Evolutionary conservation across 2,113 vertebrate genomes (phyloP), one percentile per base, ranked within the genome.

Genomic region (Himantopus leucocephalus): DNA sequence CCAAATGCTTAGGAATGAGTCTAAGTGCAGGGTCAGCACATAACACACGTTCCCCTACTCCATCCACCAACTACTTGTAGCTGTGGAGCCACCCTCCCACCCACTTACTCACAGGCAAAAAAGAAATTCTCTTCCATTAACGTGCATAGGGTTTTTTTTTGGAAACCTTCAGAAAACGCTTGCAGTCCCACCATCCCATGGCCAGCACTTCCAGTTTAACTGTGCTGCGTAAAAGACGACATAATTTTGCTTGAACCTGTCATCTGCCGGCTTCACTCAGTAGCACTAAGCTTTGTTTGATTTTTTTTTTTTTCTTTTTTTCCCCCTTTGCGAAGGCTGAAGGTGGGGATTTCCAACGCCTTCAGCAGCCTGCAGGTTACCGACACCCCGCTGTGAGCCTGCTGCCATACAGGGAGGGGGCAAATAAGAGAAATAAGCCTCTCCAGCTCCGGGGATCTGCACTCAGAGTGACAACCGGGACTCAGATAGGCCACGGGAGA

Each of bases 381-480:
- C 12, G 6, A 5, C 27, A 18, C 6, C 10, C 43, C 1, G 0
- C 12, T 5, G 23, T 6, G 6, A 47, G 23, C 37, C 59, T 8
- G 53, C 52, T 39, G 41, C 47, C 12, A 2, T 6, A 3, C 8
- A 27, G 43, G 41, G 37, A 22, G 5, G 16, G 23, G 43, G 10
- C 1, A 35, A 34, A 24, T 2, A 17, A 5, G 20, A 17, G 32
- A 53, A 47, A 39, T 47, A 59, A 59, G 21, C 12, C 9, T 12
- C 45, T 14, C 24, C 56, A 34, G 63, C 17, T 10, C 48, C 10
- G 6, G 22, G 48, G 20, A 4, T 20, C 24, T 59, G 75, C 29
- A 3, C 19, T 1, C 12, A 19, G 22, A 24, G 17, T 8, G 48
- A 8, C 43, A 50, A 5, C n/a, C 5, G 0, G 27, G 47, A 15